phyloP scores from a whole-genome alignment of 2,113 vertebrate genomes.

The Martes martes region DNA sequence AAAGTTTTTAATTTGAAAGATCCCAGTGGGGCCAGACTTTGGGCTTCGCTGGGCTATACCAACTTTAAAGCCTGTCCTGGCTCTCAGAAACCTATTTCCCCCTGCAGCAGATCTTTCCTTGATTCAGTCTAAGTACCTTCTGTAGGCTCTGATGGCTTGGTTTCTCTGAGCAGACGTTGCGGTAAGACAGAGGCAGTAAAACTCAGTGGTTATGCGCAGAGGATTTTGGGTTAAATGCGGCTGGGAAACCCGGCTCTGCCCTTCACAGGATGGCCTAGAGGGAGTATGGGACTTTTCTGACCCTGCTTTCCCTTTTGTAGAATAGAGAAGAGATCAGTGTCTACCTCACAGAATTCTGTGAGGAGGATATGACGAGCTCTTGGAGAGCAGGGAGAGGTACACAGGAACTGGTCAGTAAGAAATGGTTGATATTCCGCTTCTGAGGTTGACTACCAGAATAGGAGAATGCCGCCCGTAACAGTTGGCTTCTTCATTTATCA shows the following conservation, averaged over 20 bases:
- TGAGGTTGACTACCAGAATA: not conserved
- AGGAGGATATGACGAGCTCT: not conserved
- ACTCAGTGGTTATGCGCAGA: no score
- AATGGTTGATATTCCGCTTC: not conserved
- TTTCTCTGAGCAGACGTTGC: not conserved
- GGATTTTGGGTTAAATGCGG: not conserved
- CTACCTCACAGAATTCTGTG: not conserved
- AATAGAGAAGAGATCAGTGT: not conserved
- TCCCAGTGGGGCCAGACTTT: not conserved
- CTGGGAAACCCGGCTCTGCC: not conserved
- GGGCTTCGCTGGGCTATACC: not conserved
- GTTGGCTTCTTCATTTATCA: accelerated
- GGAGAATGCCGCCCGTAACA: accelerated
- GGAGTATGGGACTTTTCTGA: not conserved
- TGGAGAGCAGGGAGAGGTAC: not conserved
- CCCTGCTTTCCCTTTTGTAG: not conserved
- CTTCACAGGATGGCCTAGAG: not conserved
- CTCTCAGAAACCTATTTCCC: not conserved
- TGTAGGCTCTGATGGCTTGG: not conserved
- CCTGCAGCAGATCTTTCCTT: not conserved
- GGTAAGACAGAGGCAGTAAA: not conserved
- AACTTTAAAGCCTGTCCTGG: not conserved
- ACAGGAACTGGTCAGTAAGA: not conserved
- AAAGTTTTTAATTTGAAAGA: not conserved
- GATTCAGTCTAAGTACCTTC: not conserved